A percentile compares a stretch with the other conserved stretches of the same genome.
phyloP scores from a whole-genome alignment of 2,797 vertebrate genomes.

The Sebastes reedi region DNA sequence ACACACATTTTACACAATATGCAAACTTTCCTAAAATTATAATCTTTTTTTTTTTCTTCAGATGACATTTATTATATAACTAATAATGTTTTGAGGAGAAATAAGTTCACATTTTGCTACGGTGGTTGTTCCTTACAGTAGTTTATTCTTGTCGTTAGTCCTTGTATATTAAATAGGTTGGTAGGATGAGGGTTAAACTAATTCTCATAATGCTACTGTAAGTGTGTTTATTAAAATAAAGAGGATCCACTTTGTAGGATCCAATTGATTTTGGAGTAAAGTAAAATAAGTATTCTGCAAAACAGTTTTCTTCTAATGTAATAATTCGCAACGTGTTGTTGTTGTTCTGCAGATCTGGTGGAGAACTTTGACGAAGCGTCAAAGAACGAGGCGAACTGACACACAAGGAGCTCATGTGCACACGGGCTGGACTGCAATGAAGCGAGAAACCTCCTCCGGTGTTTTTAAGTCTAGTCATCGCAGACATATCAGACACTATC shows the following conservation, averaged over 20 bases:
- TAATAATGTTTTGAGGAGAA: too few relatives aligned
- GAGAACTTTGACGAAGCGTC: constrained; percentile 98
- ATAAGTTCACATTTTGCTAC: too few relatives aligned
- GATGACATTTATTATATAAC: too few relatives aligned
- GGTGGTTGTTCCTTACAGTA: too few relatives aligned
- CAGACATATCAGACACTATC: constrained; percentile 65
- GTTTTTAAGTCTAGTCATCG: constrained; percentile 68
- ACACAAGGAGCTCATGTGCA: constrained; percentile 30
- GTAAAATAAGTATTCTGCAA: not conserved
- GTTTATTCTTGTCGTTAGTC: too few relatives aligned
- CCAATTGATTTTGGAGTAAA: not conserved
- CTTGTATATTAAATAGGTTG: too few relatives aligned
- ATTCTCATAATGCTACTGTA: not conserved
- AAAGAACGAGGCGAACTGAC: constrained; percentile 96
- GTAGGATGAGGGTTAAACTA: not conserved
- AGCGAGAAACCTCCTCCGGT: constrained; percentile 83
- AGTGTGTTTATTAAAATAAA: not conserved
- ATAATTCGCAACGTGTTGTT: not conserved
- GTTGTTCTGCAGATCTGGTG: constrained; percentile 89
- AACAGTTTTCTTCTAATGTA: not conserved
- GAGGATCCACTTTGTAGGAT: not conserved
- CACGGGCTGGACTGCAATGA: constrained; percentile 84
- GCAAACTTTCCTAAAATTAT: too few relatives aligned
- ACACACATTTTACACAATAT: too few relatives aligned
- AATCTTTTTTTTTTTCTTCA: too few relatives aligned